Conservation (phyloP, 2,113 vertebrate genomes). For the Calonectris borealis region DNA sequence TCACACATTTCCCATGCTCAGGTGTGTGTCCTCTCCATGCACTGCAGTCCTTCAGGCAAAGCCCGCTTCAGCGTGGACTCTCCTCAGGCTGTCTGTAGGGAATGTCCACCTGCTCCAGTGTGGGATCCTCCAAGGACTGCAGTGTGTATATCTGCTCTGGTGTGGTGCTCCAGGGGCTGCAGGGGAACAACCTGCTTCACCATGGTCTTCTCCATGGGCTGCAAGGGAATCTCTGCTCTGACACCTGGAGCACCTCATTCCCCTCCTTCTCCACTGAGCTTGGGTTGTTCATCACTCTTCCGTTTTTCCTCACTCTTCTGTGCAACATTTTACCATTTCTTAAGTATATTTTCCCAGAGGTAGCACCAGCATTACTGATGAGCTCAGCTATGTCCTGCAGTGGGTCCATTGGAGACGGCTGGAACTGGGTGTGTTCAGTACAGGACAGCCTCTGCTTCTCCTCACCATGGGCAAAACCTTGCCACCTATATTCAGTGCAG, state of each 20-base stretch:
- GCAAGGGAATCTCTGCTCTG: background rate
- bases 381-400: too few relatives aligned
- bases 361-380: accelerated
- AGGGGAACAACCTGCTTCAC: background rate
- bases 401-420: background rate
- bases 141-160: background rate
- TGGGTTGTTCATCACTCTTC: background rate
- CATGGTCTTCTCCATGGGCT: background rate
- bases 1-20: background rate
- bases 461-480: background rate
- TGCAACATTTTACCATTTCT: background rate
- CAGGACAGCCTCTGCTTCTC: background rate
- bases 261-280: background rate
- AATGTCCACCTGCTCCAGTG: background rate
- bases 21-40: background rate
- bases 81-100: background rate
- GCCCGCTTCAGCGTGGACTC: accelerated
- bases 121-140: background rate
- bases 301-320: background rate
- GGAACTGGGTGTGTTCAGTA: background rate
- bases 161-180: background rate
- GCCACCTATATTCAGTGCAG: background rate
- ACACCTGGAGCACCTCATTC: background rate
- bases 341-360: background rate
- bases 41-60: background rate